Base-by-base conservation (phyloP, 1,140 invertebrate genomes). In the Leucophenga varia region DNA sequence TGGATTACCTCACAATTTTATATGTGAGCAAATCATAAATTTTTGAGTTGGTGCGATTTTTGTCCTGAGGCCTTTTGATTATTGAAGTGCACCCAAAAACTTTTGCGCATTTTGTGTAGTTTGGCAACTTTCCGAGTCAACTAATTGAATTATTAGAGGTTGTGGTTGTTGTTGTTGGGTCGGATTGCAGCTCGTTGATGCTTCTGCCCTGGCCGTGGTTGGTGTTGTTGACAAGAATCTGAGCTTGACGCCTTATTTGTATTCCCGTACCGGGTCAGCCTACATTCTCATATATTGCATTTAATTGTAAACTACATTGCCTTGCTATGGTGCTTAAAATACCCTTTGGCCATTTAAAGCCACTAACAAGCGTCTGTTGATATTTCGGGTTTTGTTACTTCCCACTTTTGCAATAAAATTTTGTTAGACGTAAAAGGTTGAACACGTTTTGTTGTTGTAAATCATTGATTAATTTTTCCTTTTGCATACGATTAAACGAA, bases 391-490 rank as follows among this genome's bases (percentile, higher is more conserved):
- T 25, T 25, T 25, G 22, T 25, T 25, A 10, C 22, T 25, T 25
- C 10, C 22, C 10, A 25, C 22, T 25, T 25, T 25, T 6, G n/a
- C n/a, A n/a, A n/a, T n/a, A n/a, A n/a, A n/a, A n/a, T n/a, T n/a
- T n/a, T n/a, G n/a, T n/a, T n/a, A n/a, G n/a, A n/a, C n/a, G n/a
- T n/a, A n/a, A n/a, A n/a, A n/a, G n/a, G 22, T 25, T 65, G 61
- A 58, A 59, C 53, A 67, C 61, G 63, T 63, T 67, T 65, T 65
- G 61, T 65, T 67, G 63, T 63, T 65, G 61, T 65, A 65, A 56
- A 67, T 59, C 61, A 67, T 65, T 65, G 61, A 65, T 65, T 65
- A 65, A 65, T 61, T 65, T 55, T 47, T 61, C 51, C 63, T 56
- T 52, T 67, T 67, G 63, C 63, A 65, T 65, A 61, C 59, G 55